Evolutionary conservation across 2,888 invertebrate genomes (phyloP), one percentile per base, ranked within the genome.

Genomic region (Eristalis pertinax): DNA sequence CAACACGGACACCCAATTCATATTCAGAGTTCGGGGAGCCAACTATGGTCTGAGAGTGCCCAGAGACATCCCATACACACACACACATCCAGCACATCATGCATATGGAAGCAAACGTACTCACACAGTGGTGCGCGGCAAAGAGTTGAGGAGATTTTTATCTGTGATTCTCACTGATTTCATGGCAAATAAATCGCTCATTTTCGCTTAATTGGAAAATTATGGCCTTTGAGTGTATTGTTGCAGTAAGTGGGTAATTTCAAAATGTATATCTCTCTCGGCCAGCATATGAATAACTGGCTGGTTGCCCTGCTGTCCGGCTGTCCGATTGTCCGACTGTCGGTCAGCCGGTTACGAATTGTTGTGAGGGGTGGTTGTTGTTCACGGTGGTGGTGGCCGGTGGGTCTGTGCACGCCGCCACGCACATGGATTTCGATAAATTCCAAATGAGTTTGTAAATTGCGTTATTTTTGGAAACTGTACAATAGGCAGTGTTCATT

Each of bases 171-270:
- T 93, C 92, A 92, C 92, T 92, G 92, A 92, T 92, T 92, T 93
- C 91, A 93, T 93, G 92, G 92, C 93, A 92, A 92, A 92, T 92
- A 93, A 93, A 92, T 92, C 92, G 92, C 92, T 93, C 93, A 92
- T 92, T 93, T 92, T 92, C 92, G 92, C 92, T 92, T 92, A 92
- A 93, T 92, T 93, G 92, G 93, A 93, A 93, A 92, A 93, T 92
- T 92, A 92, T 92, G 91, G 91, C 91, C 90, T 91, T 91, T 82
- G 86, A 87, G 87, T 84, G 83, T 87, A 79, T 84, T 87, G 87
- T 83, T 86, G 82, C 70, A 78, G 87, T 84, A 79, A 83, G 84
- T 75, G 87, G 87, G 79, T 84, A 83, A 84, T 87, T 86, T 87
- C 70, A 79, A 82, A 83, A 79, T 73, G 43, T 65, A 62, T 73